Conservation (phyloP, 2,797 vertebrate genomes). For the Triplophysa bombifrons region DNA sequence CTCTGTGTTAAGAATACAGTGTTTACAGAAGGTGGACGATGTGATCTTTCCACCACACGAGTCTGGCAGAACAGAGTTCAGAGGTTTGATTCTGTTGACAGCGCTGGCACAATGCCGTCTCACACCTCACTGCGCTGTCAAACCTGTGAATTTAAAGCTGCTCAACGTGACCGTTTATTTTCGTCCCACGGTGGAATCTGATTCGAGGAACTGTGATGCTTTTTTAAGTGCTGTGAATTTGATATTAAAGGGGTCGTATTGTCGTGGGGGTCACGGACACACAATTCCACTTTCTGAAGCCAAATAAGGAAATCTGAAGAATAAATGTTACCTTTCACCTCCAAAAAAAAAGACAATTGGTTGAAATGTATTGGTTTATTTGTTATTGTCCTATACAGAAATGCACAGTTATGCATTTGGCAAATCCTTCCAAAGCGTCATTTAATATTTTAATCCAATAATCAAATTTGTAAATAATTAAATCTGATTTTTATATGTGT, state of each 20-base stretch:
- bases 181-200: constrained; percentile 42
- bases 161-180: constrained; percentile 46
- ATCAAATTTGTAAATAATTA: too few relatives aligned
- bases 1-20: not conserved
- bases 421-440: too few relatives aligned
- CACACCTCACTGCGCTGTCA: constrained; percentile 26
- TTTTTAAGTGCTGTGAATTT: not conserved
- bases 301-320: not conserved
- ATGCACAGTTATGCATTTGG: too few relatives aligned
- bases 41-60: not conserved
- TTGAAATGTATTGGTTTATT: not conserved
- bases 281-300: not conserved
- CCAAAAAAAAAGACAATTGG: not conserved
- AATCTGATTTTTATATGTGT: too few relatives aligned
- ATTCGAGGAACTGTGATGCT: constrained; percentile 37
- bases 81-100: constrained; percentile 41
- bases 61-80: not conserved
- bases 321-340: not conserved
- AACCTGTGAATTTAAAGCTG: not conserved
- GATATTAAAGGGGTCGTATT: constrained; percentile 1
- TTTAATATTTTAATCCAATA: too few relatives aligned
- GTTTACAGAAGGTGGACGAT: not conserved
- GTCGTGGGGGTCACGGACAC: not conserved
- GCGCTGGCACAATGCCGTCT: constrained; percentile 38
- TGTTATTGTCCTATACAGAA: not conserved